These are phyloP conservation scores for Drosophila atroscutellata DNA, from an alignment of 2,888 invertebrate genomes.

Conservation along the genomic window DNA sequence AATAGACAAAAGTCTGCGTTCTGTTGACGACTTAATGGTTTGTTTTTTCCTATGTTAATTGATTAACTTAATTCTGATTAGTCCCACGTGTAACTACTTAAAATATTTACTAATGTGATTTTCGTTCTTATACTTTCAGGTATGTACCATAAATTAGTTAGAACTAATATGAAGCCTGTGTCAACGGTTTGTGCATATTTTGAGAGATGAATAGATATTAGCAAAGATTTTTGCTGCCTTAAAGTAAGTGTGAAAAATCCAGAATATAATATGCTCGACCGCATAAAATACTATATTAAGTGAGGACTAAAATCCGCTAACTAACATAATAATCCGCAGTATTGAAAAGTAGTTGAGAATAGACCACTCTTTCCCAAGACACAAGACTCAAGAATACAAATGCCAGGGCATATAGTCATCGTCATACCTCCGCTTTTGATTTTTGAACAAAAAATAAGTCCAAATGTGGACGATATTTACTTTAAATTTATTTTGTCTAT, in stretches of 20 bases:
- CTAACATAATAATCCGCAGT: not conserved
- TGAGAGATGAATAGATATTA: not conserved
- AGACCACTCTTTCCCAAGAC: not conserved
- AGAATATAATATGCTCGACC: not conserved
- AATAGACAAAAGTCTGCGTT: not conserved
- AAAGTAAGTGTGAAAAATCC: not conserved
- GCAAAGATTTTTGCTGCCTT: not conserved
- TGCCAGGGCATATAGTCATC: not conserved
- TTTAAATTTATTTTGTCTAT: constrained; percentile 45
- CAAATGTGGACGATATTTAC: constrained; percentile 12
- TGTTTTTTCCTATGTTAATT: constrained; percentile 10
- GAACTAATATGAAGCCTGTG: not conserved
- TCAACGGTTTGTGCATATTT: not conserved
- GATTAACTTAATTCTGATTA: constrained; percentile 10
- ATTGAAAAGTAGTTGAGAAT: not conserved
- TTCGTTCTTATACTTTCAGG: constrained; percentile 44
- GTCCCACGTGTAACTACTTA: constrained; percentile 17
- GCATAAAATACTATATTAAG: not conserved
- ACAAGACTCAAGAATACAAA: not conserved
- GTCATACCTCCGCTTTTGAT: not conserved
- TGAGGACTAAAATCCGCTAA: not conserved
- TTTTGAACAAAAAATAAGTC: not conserved
- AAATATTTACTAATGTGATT: constrained; percentile 56
- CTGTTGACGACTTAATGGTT: constrained; percentile 17
- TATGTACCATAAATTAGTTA: constrained; percentile 37